These are phyloP conservation scores for Unio delphinus DNA, from an alignment of 2,888 invertebrate genomes.

Conservation along the genomic window DNA sequence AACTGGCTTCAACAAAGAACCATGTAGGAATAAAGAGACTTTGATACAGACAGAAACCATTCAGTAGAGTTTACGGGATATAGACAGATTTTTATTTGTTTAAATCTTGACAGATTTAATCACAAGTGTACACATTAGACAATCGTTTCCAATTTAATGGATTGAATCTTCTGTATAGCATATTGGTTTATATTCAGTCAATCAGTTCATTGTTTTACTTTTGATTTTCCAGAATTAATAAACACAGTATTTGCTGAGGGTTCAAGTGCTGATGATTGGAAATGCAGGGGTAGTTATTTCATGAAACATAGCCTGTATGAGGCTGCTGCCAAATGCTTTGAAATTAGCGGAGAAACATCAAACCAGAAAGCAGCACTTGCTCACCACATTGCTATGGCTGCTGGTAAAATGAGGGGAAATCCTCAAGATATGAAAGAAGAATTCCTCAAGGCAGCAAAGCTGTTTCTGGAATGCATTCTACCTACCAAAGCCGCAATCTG, in stretches of 20 bases:
- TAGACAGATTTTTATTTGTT: too few species aligned
- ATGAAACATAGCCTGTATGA: conserved; percentile 44
- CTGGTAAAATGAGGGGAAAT: conserved; percentile 23
- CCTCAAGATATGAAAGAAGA: conserved; percentile 39
- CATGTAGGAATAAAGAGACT: too few species aligned
- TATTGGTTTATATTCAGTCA: too few species aligned
- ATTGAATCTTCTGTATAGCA: too few species aligned
- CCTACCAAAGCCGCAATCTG: conserved; percentile 35
- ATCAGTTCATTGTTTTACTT: too few species aligned
- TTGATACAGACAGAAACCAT: too few species aligned
- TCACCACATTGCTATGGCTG: conserved; percentile 40
- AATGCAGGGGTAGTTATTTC: conserved; percentile 45
- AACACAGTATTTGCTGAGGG: conserved; percentile 42
- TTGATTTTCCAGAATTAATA: too few species aligned
- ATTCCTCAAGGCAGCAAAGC: conserved; percentile 40
- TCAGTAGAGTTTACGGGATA: too few species aligned
- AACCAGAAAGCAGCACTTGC: conserved; percentile 44
- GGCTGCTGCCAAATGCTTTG: conserved; percentile 55
- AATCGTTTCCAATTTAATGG: too few species aligned
- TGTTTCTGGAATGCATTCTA: conserved; percentile 38
- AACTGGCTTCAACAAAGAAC: too few species aligned
- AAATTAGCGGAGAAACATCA: conserved; percentile 22
- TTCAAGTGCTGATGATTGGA: conserved; percentile 48
- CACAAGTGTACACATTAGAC: too few species aligned
- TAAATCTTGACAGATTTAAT: too few species aligned